These are phyloP conservation scores for Entomobrya multifasciata DNA, from an alignment of 2,888 invertebrate genomes.

Conservation along the genomic window DNA sequence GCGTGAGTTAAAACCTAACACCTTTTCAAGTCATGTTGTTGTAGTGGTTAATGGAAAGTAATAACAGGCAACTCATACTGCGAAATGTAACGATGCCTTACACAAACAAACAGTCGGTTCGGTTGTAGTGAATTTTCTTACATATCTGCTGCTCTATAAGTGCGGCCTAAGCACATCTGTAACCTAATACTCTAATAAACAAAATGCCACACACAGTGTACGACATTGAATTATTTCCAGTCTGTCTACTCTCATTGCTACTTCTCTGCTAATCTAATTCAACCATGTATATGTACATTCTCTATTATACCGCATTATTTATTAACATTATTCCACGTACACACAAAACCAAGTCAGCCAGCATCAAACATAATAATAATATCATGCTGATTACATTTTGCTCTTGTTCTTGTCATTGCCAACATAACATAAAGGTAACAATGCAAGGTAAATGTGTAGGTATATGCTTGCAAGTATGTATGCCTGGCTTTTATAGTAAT, in stretches of 20 bases:
- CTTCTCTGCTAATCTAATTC: neutral
- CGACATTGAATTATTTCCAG: slow-evolving; percentile 55
- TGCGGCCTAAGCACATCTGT: slow-evolving; percentile 34
- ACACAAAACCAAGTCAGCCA: too few species aligned
- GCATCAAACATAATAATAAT: too few species aligned
- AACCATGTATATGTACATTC: neutral
- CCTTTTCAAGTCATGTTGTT: slow-evolving; percentile 48
- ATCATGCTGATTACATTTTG: too few species aligned
- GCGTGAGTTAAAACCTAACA: slow-evolving; percentile 57
- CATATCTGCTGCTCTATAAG: too few species aligned
- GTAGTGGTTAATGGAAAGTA: slow-evolving; percentile 47
- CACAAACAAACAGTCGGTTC: too few species aligned
- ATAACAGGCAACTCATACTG: slow-evolving; percentile 17
- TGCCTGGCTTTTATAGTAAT: neutral
- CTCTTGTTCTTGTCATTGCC: too few species aligned
- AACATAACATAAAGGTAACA: too few species aligned
- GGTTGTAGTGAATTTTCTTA: too few species aligned
- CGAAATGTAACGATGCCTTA: neutral
- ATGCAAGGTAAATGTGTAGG: too few species aligned
- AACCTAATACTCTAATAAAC: slow-evolving; percentile 56
- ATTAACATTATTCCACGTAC: neutral
- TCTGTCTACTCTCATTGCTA: neutral
- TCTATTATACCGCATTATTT: too few species aligned
- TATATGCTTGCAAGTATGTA: too few species aligned
- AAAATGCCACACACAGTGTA: slow-evolving; percentile 56